A percentile compares a stretch with the other conserved stretches of the same genome.
Evolutionary conservation across 2,888 invertebrate species (phyloP).

Genomic region (Caenorhabditis sp.): DNA sequence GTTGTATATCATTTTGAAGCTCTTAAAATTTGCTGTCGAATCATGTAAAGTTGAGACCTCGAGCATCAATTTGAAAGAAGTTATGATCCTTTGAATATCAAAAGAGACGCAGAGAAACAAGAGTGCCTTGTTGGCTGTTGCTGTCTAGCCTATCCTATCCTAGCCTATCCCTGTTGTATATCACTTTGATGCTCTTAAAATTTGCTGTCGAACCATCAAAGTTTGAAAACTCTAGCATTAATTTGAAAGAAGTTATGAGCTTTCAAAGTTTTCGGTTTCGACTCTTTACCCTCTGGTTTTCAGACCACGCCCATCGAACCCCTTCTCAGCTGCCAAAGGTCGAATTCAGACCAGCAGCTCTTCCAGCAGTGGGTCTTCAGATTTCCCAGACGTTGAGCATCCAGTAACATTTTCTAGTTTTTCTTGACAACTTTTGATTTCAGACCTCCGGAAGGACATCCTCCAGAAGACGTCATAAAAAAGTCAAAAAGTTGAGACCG

Average conservation of each 20-base stretch:
- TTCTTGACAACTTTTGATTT: not conserved
- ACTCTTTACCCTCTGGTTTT: too few species aligned
- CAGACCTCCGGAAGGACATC: not conserved
- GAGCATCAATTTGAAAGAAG: too few species aligned
- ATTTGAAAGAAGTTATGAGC: too few species aligned
- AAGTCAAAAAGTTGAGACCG: slow-evolving; percentile 51
- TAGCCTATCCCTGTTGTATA: not conserved
- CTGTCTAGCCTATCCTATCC: not conserved
- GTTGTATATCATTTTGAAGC: not conserved
- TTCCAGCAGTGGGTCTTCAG: slow-evolving; percentile 11
- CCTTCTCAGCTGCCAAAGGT: slow-evolving; percentile 39
- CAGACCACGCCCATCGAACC: slow-evolving; percentile 37
- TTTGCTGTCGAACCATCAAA: too few species aligned
- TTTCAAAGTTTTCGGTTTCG: too few species aligned
- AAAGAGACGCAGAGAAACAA: not conserved
- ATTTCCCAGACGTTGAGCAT: slow-evolving; percentile 70
- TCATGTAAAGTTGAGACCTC: not conserved
- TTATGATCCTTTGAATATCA: not conserved
- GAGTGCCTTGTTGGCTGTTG: too few species aligned
- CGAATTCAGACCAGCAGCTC: not conserved
- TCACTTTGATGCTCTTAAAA: not conserved
- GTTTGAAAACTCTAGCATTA: too few species aligned
- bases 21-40: too few species aligned
- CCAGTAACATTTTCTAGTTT: slow-evolving; percentile 38
- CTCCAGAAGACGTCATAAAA: slow-evolving; percentile 8